Evolutionary conservation across 2,797 vertebrate genomes (phyloP).

Genomic region (Acanthurus leucopareius): DNA sequence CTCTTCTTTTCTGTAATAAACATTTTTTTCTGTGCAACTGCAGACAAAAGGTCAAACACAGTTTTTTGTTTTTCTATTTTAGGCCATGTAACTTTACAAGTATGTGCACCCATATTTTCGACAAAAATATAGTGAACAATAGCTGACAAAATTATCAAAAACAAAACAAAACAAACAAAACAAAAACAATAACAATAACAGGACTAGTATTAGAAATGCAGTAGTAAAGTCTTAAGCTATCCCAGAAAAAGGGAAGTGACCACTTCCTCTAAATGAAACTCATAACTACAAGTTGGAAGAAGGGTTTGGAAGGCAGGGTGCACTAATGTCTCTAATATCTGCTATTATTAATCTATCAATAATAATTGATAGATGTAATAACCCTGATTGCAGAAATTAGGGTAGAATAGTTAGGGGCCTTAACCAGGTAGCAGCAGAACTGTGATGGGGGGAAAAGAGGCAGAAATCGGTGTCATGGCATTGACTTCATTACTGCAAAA

Average conservation of each 20-base stretch:
- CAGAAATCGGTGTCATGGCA: conserved; percentile 54
- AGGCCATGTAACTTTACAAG: conserved; percentile 83
- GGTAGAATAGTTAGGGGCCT: conserved; percentile 78
- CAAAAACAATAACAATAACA: conserved; percentile 78
- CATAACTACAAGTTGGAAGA: conserved; percentile 38
- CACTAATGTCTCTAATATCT: conserved; percentile 68
- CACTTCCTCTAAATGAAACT: conserved; percentile 61
- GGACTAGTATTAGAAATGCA: conserved; percentile 87
- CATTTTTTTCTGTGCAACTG: conserved; percentile 54
- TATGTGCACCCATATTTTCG: conserved; percentile 85
- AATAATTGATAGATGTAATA: conserved; percentile 50
- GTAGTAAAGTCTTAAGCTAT: conserved; percentile 88
- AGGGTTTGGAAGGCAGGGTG: conserved; percentile 73
- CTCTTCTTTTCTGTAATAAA: conserved; percentile 47
- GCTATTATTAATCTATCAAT: conserved; percentile 45
- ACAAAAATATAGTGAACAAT: conserved; percentile 37
- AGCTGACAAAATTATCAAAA: background rate
- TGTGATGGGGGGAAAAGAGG: conserved; percentile 51
- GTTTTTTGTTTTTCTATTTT: conserved; percentile 44
- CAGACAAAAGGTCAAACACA: conserved; percentile 61
- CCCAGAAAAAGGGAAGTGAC: conserved; percentile 77
- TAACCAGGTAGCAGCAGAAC: conserved; percentile 71
- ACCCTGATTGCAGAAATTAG: conserved; percentile 59
- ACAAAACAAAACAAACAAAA: too few relatives aligned
- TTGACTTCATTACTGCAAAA: conserved; percentile 55